Evolutionary conservation across 2,888 invertebrate genomes (phyloP).

Genomic region (Trimorus sp.): DNA sequence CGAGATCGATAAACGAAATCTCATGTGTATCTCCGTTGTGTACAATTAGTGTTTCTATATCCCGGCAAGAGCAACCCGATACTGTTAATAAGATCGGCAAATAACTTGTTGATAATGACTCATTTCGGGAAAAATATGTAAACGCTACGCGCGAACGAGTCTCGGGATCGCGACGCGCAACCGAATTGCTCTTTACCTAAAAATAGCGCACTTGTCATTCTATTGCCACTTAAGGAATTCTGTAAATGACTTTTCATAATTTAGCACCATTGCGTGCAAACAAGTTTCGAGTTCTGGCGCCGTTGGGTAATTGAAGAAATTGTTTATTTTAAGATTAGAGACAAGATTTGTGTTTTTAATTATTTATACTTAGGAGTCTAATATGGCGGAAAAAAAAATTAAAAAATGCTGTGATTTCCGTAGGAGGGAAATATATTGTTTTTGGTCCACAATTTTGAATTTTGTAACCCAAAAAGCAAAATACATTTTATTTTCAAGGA

Average conservation of each 20-base stretch:
- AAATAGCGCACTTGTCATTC: neutral
- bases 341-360: no score
- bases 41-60: slow-evolving; percentile 15
- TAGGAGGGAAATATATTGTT: no score
- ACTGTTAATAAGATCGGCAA: slow-evolving; percentile 29
- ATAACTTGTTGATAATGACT: slow-evolving; percentile 28
- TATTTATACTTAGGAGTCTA: neutral
- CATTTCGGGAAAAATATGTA: slow-evolving; percentile 18
- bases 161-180: neutral
- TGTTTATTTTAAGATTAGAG: no score
- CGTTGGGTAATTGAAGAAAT: no score
- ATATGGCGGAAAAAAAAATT: no score
- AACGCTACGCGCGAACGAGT: neutral
- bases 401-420: no score
- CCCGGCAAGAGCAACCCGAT: slow-evolving; percentile 7
- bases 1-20: slow-evolving; percentile 27
- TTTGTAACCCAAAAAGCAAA: no score
- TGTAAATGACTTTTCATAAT: neutral
- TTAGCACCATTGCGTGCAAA: no score
- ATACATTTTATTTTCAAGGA: no score
- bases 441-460: no score
- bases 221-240: slow-evolving; percentile 1
- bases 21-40: slow-evolving; percentile 9
- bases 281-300: no score
- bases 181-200: slow-evolving; percentile 8